Evolutionary conservation across 2,888 invertebrate species (phyloP), one percentile per base, ranked within the genome.

Genomic region (Choreutis nemorana): DNA sequence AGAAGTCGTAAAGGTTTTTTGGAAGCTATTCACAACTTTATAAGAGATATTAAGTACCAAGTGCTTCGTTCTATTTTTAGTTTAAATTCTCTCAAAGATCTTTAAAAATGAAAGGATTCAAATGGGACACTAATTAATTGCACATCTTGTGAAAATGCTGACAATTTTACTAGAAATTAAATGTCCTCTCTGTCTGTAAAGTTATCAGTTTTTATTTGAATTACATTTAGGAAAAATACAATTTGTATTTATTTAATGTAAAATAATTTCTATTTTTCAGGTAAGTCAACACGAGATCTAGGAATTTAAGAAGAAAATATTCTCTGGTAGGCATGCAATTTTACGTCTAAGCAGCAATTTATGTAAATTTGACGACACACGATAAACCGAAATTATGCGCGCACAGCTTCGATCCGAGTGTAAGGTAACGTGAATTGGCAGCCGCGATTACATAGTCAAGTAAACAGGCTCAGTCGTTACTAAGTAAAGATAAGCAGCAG

Each of bases 401-500:
- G 9, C 9, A 9, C 23, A 18, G 18, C 18, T 23, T 23, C 23
- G 23, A 23, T 23, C 23, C 9, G n/a, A 24, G 24, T 24, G 13
- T 7, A n/a, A 12, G 10, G 29, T 33, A 31, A 21, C 30, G 27
- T 25, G 24, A 30, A 15, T 30, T 32, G 34, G 30, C 29, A 32
- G 33, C 23, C 18, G 30, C 29, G 32, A 37, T 34, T 32, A 37
- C 30, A 31, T 31, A 36, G 31, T 32, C 23, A 29, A 32, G 32
- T 34, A 31, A 35, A 37, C 34, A 34, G 30, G 27, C 28, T 12
- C 30, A 27, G 33, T 29, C 29, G 14, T 21, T 10, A 26, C 33
- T 35, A 46, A 48, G 55, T 64, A 62, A 66, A 65, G 64, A 55
- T 60, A 64, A 65, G 65, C 50, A 53, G 49, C 49, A 48, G 55